Conservation (phyloP, 2,888 invertebrate genomes). For the Philereme vetulata region DNA sequence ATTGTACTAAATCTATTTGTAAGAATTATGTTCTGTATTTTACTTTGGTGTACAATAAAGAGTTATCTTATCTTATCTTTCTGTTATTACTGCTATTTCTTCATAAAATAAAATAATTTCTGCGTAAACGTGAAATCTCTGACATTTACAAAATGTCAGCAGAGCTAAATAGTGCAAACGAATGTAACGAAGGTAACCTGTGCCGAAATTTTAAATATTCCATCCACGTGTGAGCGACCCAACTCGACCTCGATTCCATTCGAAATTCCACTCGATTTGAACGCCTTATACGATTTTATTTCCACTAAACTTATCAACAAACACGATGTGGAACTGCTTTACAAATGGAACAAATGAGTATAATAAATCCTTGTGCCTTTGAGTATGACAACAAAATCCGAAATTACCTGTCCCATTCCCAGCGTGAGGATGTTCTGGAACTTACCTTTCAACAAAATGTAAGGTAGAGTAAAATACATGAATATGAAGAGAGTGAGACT, state of each 20-base stretch:
- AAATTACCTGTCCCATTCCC: not conserved
- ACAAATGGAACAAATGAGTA: constrained; percentile 25
- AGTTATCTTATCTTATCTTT: too few relatives aligned
- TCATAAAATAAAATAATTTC: too few relatives aligned
- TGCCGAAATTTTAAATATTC: constrained; percentile 49
- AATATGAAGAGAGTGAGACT: too few relatives aligned
- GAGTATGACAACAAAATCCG: not conserved
- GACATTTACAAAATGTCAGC: constrained; percentile 12
- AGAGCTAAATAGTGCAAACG: constrained; percentile 22
- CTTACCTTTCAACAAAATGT: not conserved
- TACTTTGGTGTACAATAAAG: too few relatives aligned
- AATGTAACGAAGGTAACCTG: constrained; percentile 2
- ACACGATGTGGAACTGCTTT: constrained; percentile 36
- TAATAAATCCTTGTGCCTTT: constrained; percentile 15
- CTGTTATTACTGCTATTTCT: too few relatives aligned
- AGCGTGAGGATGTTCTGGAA: not conserved
- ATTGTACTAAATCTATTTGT: too few relatives aligned
- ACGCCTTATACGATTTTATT: constrained; percentile 57
- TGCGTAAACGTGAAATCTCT: not conserved
- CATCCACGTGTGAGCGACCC: constrained; percentile 50
- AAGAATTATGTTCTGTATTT: too few relatives aligned
- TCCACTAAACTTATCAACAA: constrained; percentile 46
- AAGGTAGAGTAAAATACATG: too few relatives aligned
- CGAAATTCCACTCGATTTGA: constrained; percentile 60
- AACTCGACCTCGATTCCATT: constrained; percentile 59